These are phyloP conservation scores for Callimorpha dominula DNA, from an alignment of 2,888 invertebrate species.

Conservation along the genomic window DNA sequence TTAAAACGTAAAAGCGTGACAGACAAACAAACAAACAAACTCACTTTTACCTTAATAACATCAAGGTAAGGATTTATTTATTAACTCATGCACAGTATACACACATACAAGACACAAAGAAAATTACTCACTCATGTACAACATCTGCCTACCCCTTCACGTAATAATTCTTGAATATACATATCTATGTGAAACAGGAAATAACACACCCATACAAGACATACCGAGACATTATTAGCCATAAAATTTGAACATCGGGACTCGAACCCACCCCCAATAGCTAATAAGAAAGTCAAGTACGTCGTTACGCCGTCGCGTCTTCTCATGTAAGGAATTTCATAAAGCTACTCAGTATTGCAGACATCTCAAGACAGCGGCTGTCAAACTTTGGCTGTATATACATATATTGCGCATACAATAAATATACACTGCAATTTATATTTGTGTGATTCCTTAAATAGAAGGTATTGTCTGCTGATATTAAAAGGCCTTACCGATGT, in stretches of 20 bases:
- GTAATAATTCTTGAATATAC: slow-evolving; percentile 3
- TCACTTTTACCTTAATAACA: no score
- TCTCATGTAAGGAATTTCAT: slow-evolving; percentile 57
- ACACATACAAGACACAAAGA: no score
- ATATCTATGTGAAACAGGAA: slow-evolving; percentile 3
- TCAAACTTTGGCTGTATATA: slow-evolving; percentile 34
- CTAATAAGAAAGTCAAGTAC: slow-evolving; percentile 43
- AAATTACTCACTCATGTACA: background rate
- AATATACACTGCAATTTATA: background rate
- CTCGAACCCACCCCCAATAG: slow-evolving; percentile 32
- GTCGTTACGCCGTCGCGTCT: slow-evolving; percentile 39
- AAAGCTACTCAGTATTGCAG: slow-evolving; percentile 50
- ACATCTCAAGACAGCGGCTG: slow-evolving; percentile 28
- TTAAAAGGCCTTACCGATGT: background rate
- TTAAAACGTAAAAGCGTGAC: no score
- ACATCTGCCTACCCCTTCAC: background rate
- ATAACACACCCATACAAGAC: slow-evolving; percentile 26
- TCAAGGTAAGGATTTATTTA: no score
- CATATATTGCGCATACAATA: background rate
- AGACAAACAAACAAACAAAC: no score
- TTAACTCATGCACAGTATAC: no score
- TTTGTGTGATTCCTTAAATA: background rate
- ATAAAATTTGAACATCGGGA: slow-evolving; percentile 33
- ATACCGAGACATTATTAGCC: slow-evolving; percentile 33
- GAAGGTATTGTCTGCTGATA: background rate